phyloP scores from a whole-genome alignment of 2,797 vertebrate genomes.

The Triplophysa yarkandensis region DNA sequence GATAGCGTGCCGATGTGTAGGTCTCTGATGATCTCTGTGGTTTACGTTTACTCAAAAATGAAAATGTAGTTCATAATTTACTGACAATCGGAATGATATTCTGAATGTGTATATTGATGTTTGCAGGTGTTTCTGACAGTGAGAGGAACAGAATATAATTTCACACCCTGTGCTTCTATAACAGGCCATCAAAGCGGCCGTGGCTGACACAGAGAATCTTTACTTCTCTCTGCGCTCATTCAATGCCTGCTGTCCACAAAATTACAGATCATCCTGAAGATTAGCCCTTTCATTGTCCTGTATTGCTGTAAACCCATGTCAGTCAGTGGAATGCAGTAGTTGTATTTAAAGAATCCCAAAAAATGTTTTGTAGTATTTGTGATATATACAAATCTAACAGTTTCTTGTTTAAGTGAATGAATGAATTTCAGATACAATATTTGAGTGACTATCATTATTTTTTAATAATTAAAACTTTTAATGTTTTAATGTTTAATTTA shows the following conservation, averaged over 20 bases:
- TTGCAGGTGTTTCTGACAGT: conserved; percentile 49
- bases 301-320: conserved; percentile 5
- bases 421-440: too few species aligned
- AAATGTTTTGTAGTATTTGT: background rate
- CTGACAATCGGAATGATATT: conserved; percentile 29
- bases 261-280: conserved; percentile 26
- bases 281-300: background rate
- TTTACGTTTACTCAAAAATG: too few species aligned
- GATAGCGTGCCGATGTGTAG: background rate
- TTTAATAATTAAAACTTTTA: too few species aligned
- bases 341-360: background rate
- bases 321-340: background rate
- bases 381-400: background rate
- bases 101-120: conserved; percentile 14
- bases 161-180: conserved; percentile 70
- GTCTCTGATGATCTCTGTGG: background rate
- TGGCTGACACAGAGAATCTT: conserved; percentile 26
- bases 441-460: too few species aligned
- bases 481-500: too few species aligned
- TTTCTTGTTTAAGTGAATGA: background rate
- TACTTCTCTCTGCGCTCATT: conserved; percentile 11
- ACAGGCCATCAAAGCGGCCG: conserved; percentile 47
- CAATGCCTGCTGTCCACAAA: conserved; percentile 15
- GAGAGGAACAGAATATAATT: conserved; percentile 68
- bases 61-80: too few species aligned